phyloP scores from a whole-genome alignment of 2,888 invertebrate species.

The Caenorhabditis virilis region DNA sequence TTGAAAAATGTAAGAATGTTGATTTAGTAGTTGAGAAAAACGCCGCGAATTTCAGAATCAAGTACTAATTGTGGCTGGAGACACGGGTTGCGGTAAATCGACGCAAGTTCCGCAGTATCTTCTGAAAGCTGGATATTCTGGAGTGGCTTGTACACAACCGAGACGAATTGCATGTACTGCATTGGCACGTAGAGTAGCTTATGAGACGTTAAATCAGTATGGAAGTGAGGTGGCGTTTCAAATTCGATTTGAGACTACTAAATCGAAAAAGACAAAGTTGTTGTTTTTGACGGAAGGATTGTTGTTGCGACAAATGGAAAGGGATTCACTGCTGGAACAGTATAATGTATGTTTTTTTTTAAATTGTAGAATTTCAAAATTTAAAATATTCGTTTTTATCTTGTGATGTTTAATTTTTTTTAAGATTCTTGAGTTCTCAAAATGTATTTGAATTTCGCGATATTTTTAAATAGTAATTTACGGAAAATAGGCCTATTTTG shows the following conservation, averaged over 20 bases:
- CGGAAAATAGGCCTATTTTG: too few relatives aligned
- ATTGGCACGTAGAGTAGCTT: conserved; percentile 89
- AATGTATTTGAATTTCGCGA: too few relatives aligned
- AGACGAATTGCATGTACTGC: conserved; percentile 94
- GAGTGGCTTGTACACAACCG: conserved; percentile 91
- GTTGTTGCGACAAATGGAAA: conserved; percentile 77
- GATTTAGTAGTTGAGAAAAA: background rate
- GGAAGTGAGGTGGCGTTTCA: conserved; percentile 82
- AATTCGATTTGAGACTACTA: conserved; percentile 69
- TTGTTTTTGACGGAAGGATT: conserved; percentile 94
- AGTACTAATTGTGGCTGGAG: conserved; percentile 91
- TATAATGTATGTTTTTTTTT: too few relatives aligned
- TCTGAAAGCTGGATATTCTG: conserved; percentile 80
- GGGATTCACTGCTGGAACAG: conserved; percentile 77
- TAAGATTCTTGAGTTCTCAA: too few relatives aligned
- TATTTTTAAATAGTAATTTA: too few relatives aligned
- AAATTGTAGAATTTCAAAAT: too few relatives aligned
- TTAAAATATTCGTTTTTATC: too few relatives aligned
- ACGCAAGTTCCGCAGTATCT: conserved; percentile 87
- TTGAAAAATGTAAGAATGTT: conserved; percentile 47
- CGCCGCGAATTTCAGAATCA: conserved; percentile 71
- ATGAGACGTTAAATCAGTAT: conserved; percentile 88
- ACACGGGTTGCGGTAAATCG: conserved; percentile 97
- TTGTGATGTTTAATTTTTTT: too few relatives aligned
- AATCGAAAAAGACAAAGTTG: conserved; percentile 79